A percentile compares a stretch with the other conserved stretches of the same genome.
These are phyloP conservation scores for Egretta garzetta DNA, from an alignment of 2,113 vertebrate species.

Conservation along the genomic window DNA sequence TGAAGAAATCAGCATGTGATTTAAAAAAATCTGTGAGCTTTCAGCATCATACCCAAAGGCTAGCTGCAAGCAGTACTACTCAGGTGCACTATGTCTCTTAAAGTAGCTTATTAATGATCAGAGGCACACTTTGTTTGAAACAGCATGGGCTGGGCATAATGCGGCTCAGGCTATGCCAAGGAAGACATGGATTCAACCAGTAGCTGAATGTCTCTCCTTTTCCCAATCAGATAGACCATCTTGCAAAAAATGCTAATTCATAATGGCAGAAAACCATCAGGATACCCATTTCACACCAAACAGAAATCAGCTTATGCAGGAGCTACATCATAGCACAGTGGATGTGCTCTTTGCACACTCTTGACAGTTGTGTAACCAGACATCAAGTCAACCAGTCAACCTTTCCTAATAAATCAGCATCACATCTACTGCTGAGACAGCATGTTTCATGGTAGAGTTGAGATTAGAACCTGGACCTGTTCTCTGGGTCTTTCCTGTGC, in stretches of 20 bases:
- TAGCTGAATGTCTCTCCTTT: not conserved
- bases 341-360: not conserved
- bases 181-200: not conserved
- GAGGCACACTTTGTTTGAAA: not conserved
- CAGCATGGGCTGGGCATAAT: not conserved
- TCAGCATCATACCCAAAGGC: not conserved
- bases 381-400: not conserved
- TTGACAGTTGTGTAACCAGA: not conserved
- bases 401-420: constrained; percentile 4
- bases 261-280: not conserved
- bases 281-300: not conserved
- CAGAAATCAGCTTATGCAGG: not conserved
- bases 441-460: not conserved
- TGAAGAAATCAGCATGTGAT: not conserved
- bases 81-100: not conserved
- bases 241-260: not conserved
- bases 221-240: not conserved
- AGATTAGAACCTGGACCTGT: not conserved
- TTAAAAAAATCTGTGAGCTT: not conserved
- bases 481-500: not conserved
- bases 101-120: not conserved
- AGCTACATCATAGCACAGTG: not conserved
- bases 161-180: not conserved
- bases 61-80: not conserved
- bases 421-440: not conserved